Evolutionary conservation across 2,113 vertebrate species (phyloP), one percentile per base, ranked within the genome.

Genomic region (Dipodomys spectabilis): DNA sequence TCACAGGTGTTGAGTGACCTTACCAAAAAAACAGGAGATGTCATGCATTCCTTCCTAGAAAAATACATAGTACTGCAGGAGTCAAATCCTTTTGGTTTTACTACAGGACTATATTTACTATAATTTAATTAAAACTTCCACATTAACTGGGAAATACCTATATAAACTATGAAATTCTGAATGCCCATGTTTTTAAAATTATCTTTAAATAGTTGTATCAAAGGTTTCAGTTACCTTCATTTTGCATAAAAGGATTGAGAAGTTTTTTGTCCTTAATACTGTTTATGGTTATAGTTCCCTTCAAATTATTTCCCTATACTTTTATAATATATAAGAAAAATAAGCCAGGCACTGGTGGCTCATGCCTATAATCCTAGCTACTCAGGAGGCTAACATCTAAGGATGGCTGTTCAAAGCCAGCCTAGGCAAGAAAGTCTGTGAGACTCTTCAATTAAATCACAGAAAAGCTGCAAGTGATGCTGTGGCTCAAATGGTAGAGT

Each of bases 1-100:
- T 74, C 91, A 85, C 98, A 98, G 98, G 97, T 98, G 98, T 97
- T 98, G 88, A 97, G 93, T 98, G 98, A 98, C 98, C 98, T 98
- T 96, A 72, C 60, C 73, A 53, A 10, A 1, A 39, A 64, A 64
- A 64, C 39, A 90, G 78, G 95, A 93, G 80, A 32, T 88, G 65
- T 15, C 73, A 35, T 75, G 88, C 44, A 89, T 68, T 84, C 32
- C 85, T 93, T 94, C 94, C 93, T 93, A 96, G 97, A 96, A 97
- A 98, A 98, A 96, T 57, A 44, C 16, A 86, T 16, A 7, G 0
- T 25, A 49, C n/a, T 96, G 97, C 83, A 92, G 94, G 96, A 95
- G 71, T 88, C 94, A 95, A 5, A 81, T 95, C 84, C 86, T 75
- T 78, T 77, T 93, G 27, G 44, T 68, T 91, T 96, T 30, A 92